These are phyloP conservation scores for Phengaris arion DNA, from an alignment of 2,888 invertebrate species.

Conservation along the genomic window DNA sequence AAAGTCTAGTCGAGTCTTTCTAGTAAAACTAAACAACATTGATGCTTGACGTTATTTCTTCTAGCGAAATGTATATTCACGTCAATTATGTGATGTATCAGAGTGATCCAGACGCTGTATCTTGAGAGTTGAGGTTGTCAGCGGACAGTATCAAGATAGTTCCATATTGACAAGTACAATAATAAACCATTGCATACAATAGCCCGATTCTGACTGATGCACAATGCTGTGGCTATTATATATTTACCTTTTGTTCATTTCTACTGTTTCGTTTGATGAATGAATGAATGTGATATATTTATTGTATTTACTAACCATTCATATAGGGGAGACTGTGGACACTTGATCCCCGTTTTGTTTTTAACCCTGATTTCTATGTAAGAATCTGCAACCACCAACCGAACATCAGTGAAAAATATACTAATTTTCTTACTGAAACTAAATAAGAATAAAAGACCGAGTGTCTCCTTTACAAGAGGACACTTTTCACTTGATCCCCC, in stretches of 20 bases:
- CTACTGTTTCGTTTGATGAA: conserved; percentile 31
- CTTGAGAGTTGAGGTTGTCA: conserved; percentile 41
- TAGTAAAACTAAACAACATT: not conserved
- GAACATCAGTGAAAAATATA: no score
- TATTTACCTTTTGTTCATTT: conserved; percentile 32
- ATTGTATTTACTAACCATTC: conserved; percentile 4
- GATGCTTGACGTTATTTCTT: conserved; percentile 2
- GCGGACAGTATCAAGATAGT: conserved; percentile 44
- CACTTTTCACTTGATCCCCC: no score
- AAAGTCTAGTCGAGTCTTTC: not conserved
- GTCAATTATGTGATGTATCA: conserved; percentile 30
- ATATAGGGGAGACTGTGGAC: not conserved
- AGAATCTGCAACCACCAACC: no score
- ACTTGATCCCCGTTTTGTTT: no score
- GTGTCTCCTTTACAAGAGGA: no score
- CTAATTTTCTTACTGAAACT: no score
- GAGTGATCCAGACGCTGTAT: conserved; percentile 38
- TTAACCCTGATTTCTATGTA: no score
- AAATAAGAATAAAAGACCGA: no score
- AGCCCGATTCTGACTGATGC: conserved; percentile 51
- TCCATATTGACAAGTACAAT: conserved; percentile 51
- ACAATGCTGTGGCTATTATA: conserved; percentile 49
- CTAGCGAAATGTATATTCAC: not conserved
- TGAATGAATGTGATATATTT: conserved; percentile 24
- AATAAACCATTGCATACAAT: conserved; percentile 57